Base-by-base conservation (phyloP, 2,113 vertebrate species). In the Spermophilus dauricus region DNA sequence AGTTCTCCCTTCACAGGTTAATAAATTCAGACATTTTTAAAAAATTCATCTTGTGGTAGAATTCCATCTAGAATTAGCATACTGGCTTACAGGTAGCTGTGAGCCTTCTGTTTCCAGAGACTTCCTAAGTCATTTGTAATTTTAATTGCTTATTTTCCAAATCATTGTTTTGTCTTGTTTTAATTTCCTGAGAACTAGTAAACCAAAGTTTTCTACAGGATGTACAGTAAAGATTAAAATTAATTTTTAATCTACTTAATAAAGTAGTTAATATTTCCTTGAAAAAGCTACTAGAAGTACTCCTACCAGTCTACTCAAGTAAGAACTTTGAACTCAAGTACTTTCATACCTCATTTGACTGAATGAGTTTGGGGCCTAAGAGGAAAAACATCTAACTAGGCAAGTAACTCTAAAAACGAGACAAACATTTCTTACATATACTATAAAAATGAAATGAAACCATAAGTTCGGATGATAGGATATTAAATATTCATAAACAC, bases 1-100 rank as follows among this genome's bases (percentile, higher is more conserved):
- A 96, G 3, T 69, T 94, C 51, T 77, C n/a, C 86, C 76, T 90
- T 96, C 94, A 90, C 51, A 96, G 30, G 72, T 91, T 87, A 89
- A 82, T 92, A 96, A 84, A 95, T 96, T 96, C 80, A 92, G 53
- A 63, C 9, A 56, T 80, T 85, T n/a, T 85, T n/a, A 37, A 18
- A 28, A 67, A 77, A 42, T 18, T 16, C 0, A 3, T 67, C 39
- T 9, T 45, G 0, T 91, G 16, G 3, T 72, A 84, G 76, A 34
- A 82, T 84, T 82, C 5, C 20, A n/a, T 63, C 17, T n/a, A 70
- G 65, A 86, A 89, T 95, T 75, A 73, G 48, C 76, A 86, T 32
- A n/a, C 10, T 42, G 32, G 58, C 14, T 93, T 67, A 53, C 16
- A 73, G 17, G 45, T 34, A 39, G 30, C 65, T 70, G n/a, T 65